A percentile compares a stretch with the other conserved stretches of the same genome.
These are phyloP conservation scores for Drosophila pachea DNA, from an alignment of 1,140 invertebrate species.

Conservation along the genomic window DNA sequence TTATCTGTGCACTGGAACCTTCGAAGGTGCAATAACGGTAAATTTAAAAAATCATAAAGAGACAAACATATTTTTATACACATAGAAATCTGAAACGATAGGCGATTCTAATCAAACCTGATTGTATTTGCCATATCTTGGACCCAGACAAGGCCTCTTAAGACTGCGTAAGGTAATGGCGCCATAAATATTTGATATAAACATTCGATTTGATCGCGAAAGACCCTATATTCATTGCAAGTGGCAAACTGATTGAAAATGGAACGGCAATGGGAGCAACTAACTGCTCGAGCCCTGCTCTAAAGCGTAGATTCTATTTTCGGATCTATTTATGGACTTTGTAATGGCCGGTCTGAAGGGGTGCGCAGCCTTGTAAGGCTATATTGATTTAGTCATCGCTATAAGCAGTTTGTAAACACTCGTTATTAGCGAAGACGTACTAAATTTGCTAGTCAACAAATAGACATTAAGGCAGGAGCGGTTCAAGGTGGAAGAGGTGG, in stretches of 20 bases:
- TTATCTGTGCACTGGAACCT: slow-evolving; percentile 6
- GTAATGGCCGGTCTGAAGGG: not conserved
- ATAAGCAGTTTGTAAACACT: slow-evolving; percentile 18
- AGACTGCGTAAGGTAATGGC: slow-evolving; percentile 16
- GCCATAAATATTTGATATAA: slow-evolving; percentile 20
- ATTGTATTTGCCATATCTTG: slow-evolving; percentile 18
- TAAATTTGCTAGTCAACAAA: not conserved
- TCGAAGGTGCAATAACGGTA: not conserved
- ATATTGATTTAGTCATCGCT: slow-evolving; percentile 2
- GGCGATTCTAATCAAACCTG: slow-evolving; percentile 17
- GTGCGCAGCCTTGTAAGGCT: not conserved
- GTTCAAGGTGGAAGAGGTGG: not conserved
- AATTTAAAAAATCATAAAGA: not conserved
- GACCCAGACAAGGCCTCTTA: slow-evolving; percentile 8
- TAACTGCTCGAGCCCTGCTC: too few species aligned
- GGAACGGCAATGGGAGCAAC: too few species aligned
- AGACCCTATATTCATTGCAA: not conserved
- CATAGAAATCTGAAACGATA: not conserved
- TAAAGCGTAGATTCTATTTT: not conserved
- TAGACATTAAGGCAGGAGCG: not conserved
- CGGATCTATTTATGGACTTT: slow-evolving; percentile 6
- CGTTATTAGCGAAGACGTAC: not conserved
- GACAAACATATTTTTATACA: not conserved
- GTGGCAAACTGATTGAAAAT: not conserved
- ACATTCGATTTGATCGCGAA: slow-evolving; percentile 6